Evolutionary conservation across 2,888 invertebrate genomes (phyloP), one percentile per base, ranked within the genome.

Genomic region (Gryllus longicercus): DNA sequence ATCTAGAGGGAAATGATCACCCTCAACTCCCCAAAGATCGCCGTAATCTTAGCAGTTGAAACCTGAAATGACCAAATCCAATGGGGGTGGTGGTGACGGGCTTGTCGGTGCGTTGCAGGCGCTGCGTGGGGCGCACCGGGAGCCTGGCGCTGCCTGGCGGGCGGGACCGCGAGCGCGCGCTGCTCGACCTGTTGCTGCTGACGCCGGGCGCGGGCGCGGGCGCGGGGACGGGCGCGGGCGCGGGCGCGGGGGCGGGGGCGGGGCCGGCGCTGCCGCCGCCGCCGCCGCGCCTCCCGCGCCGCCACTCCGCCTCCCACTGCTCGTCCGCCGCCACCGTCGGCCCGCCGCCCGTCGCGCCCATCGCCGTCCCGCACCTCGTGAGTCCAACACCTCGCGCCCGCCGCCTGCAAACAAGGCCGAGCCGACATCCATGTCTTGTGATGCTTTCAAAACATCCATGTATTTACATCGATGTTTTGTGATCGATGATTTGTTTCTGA

Each of bases 281-380:
- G 77, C 21, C 75, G 18, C 81, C 77, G 51, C 82, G 74, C 74
- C 78, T 81, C 16, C 81, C 82, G 5, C 74, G 82, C 75, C 63
- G 82, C 50, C 82, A 81, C 50, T 82, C 81, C 50, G 77, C 81
- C 38, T 79, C 80, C 23, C 78, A 75, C 76, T 80, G 80, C 51
- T 78, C 74, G 23, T 51, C 80, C 25, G 80, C 80, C 77, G 49
- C 23, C 77, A 49, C 23, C 49, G 18, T 74, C 77, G 74, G n/a
- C 74, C 76, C 18, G 21, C 51, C 25, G 50, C 78, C 23, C 63
- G 63, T 63, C 63, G 63, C n/a, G 16, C 63, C 14, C 63, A 63
- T 14, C 63, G 63, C 63, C 63, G n/a, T 63, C 63, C 14, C 63
- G 63, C 63, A 63, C n/a, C n/a, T 63, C 16, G 63, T 63, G n/a